Percentiles rank a stretch among this genome's conserved stretches.
Conservation (phyloP, 2,797 vertebrate species). For the Ciconia nigra region DNA sequence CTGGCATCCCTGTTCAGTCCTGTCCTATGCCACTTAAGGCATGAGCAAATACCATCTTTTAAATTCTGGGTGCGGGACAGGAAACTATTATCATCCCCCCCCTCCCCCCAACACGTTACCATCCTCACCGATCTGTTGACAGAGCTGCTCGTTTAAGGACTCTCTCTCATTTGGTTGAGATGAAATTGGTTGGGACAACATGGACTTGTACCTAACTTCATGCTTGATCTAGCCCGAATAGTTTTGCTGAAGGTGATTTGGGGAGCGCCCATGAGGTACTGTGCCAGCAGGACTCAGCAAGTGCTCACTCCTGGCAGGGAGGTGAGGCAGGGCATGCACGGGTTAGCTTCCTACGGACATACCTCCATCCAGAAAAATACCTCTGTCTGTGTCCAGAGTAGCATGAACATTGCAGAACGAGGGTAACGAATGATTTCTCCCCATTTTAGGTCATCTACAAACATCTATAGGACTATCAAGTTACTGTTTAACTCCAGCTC, state of each 20-base stretch:
- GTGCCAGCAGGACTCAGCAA: neutral
- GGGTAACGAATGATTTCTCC: neutral
- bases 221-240: neutral
- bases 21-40: neutral
- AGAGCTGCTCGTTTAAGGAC: neutral
- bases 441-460: neutral
- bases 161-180: neutral
- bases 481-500: conserved; percentile 21
- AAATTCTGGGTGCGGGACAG: neutral
- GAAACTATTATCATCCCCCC: neutral
- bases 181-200: neutral
- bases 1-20: neutral
- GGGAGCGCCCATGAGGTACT: neutral
- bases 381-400: neutral
- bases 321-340: neutral
- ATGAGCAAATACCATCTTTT: neutral
- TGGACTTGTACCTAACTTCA: neutral
- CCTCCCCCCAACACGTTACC: neutral
- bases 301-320: neutral
- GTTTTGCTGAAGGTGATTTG: neutral
- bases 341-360: neutral
- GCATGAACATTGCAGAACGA: neutral
- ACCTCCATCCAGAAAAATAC: neutral
- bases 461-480: neutral
- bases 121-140: neutral